A percentile compares a stretch with the other conserved stretches of the same genome.
phyloP scores from a whole-genome alignment of 2,888 invertebrate species.

The Stenurella melanura region DNA sequence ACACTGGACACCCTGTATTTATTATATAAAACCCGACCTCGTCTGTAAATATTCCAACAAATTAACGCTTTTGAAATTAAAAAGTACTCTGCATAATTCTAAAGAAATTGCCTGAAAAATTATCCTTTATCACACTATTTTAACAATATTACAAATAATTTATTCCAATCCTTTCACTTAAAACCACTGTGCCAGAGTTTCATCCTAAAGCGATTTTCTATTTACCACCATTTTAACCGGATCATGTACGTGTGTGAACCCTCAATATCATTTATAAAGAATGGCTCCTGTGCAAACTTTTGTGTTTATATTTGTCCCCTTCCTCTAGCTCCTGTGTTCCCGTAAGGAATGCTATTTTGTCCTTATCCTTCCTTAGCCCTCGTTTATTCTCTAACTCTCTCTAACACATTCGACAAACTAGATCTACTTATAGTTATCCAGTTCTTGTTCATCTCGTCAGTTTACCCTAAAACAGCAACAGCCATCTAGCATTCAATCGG shows the following conservation, averaged over 20 bases:
- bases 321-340: conserved; percentile 36
- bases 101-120: no score
- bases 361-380: conserved; percentile 1
- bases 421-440: conserved; percentile 28
- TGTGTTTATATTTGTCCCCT: conserved; percentile 57
- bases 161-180: background rate
- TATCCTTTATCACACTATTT: no score
- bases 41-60: no score
- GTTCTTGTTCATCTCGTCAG: conserved; percentile 36
- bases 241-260: conserved; percentile 27
- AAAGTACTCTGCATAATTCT: no score
- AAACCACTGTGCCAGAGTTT: background rate
- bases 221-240: conserved; percentile 38
- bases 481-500: conserved; percentile 37
- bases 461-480: conserved; percentile 36
- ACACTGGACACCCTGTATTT: no score
- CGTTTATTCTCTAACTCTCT: conserved; percentile 12
- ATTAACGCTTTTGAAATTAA: no score
- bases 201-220: conserved; percentile 16
- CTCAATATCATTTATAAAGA: conserved; percentile 47
- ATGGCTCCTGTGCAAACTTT: conserved; percentile 56
- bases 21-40: no score
- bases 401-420: conserved; percentile 29
- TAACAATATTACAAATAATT: no score
- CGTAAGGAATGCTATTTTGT: conserved; percentile 19